These are phyloP conservation scores for Piscicola geometra DNA, from an alignment of 2,888 invertebrate genomes.

Conservation along the genomic window DNA sequence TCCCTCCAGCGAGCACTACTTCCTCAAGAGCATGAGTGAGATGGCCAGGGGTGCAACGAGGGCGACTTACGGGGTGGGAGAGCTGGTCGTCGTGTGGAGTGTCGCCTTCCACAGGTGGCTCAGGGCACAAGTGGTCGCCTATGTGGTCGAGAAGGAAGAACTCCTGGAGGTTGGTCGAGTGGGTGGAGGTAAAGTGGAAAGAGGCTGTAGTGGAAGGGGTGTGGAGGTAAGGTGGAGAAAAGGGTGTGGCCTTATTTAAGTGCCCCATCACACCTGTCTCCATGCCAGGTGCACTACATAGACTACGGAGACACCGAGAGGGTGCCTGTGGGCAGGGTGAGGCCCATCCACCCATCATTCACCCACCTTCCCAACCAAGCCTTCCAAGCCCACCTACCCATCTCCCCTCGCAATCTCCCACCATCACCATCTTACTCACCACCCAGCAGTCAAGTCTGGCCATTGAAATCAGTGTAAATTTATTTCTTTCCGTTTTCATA, in stretches of 20 bases:
- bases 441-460: no score
- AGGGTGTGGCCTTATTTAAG: no score
- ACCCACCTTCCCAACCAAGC: constrained; percentile 23
- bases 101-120: background rate
- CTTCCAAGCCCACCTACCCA: background rate
- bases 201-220: no score
- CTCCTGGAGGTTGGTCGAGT: no score
- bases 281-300: constrained; percentile 12
- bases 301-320: constrained; percentile 25
- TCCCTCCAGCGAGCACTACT: background rate
- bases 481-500: background rate
- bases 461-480: background rate
- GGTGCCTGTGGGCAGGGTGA: background rate
- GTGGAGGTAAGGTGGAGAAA: no score
- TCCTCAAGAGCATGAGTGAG: background rate
- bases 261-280: no score
- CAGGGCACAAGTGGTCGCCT: background rate
- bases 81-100: constrained; percentile 4
- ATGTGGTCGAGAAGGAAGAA: no score
- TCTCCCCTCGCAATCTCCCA: background rate
- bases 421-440: background rate
- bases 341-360: constrained; percentile 19
- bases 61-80: background rate
- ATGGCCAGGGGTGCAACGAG: background rate
- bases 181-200: no score